A percentile compares a stretch with the other conserved stretches of the same genome.
These are phyloP conservation scores for Cyprinodon diabolis DNA, from an alignment of 2,797 vertebrate genomes.

Conservation along the genomic window DNA sequence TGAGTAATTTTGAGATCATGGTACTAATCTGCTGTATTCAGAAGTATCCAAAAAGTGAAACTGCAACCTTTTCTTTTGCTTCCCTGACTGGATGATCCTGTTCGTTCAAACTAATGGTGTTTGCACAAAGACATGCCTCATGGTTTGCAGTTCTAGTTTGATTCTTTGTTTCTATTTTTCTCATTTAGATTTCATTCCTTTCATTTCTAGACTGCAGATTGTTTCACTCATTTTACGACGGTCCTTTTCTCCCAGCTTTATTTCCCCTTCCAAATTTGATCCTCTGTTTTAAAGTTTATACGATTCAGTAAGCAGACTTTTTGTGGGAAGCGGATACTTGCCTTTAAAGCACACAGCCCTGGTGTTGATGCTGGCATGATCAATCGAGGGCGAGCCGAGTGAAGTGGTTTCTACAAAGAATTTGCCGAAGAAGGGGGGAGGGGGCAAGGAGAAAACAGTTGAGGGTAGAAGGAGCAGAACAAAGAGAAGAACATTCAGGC, in stretches of 20 bases:
- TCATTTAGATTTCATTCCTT: background rate
- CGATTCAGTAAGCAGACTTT: background rate
- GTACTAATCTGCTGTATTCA: background rate
- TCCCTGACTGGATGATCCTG: background rate
- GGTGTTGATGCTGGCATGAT: slow-evolving; percentile 12
- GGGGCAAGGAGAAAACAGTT: background rate
- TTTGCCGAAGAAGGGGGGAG: background rate
- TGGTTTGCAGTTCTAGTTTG: background rate
- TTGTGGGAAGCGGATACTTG: background rate
- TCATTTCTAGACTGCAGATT: background rate
- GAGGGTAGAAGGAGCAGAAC: background rate
- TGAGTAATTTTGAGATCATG: background rate
- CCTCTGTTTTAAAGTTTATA: background rate
- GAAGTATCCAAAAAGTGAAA: too few relatives aligned
- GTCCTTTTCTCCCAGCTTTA: background rate
- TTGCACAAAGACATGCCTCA: background rate
- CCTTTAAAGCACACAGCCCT: background rate
- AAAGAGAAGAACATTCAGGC: background rate
- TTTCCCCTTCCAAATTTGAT: background rate
- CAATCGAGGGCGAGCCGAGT: background rate
- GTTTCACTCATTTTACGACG: background rate
- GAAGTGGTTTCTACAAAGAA: background rate
- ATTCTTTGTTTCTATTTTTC: background rate
- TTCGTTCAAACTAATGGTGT: background rate
- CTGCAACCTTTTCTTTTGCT: background rate